These are phyloP conservation scores for Halictus rubicundus DNA, from an alignment of 1,140 invertebrate species.

Conservation along the genomic window DNA sequence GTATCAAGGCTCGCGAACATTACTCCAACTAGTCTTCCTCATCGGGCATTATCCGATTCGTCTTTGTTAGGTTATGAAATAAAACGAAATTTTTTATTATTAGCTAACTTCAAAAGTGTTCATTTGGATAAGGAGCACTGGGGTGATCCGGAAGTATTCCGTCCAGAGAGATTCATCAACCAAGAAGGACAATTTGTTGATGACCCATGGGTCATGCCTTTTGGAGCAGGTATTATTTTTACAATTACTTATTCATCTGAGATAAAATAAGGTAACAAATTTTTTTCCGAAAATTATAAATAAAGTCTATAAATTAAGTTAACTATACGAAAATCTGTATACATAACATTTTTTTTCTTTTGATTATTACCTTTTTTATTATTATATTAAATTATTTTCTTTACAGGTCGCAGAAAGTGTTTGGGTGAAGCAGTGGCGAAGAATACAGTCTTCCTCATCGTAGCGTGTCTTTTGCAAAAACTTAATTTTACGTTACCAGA, in stretches of 20 bases:
- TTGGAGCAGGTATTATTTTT: conserved; percentile 78
- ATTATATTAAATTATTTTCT: conserved; percentile 14
- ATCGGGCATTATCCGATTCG: conserved; percentile 73
- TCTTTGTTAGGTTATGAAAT: conserved; percentile 78
- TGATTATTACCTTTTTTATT: no score
- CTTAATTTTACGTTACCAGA: conserved; percentile 73
- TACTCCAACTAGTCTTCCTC: conserved; percentile 77
- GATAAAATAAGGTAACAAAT: neutral
- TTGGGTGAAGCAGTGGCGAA: conserved; percentile 78
- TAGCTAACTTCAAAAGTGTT: conserved; percentile 76
- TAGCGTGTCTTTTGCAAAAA: conserved; percentile 74
- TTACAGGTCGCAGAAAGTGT: conserved; percentile 76
- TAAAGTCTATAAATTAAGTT: no score
- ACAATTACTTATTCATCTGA: neutral
- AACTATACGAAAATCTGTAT: no score
- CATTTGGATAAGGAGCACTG: conserved; percentile 79
- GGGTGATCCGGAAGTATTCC: conserved; percentile 82
- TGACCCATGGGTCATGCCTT: conserved; percentile 79
- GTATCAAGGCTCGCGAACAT: conserved; percentile 78
- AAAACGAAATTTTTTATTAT: conserved; percentile 77
- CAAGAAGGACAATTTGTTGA: conserved; percentile 77
- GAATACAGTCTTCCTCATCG: conserved; percentile 77
- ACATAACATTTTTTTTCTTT: no score
- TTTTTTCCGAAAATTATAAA: no score
- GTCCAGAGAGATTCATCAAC: conserved; percentile 83